A percentile compares a stretch with the other conserved stretches of the same genome.
These are phyloP conservation scores for Crotalus adamanteus DNA, from an alignment of 2,797 vertebrate species.

Conservation along the genomic window DNA sequence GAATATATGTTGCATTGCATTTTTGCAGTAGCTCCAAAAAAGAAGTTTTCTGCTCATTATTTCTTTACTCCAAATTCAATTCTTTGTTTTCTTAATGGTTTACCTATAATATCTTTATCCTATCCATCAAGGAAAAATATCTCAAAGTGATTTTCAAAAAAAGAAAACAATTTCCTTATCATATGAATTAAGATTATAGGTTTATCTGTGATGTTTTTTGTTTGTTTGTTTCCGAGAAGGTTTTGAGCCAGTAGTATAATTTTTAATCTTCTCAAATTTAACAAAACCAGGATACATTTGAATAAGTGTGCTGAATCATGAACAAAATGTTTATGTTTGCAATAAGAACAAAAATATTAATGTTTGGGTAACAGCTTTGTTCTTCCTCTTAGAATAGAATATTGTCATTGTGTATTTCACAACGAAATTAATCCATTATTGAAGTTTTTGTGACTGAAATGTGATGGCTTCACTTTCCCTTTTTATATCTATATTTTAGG, in stretches of 20 bases:
- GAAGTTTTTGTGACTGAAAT: accelerated
- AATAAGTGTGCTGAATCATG: neutral
- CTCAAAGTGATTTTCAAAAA: neutral
- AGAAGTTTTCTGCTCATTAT: neutral
- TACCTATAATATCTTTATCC: neutral
- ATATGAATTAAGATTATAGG: neutral
- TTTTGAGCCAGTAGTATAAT: neutral
- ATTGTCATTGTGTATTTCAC: no score
- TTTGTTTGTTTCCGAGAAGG: neutral
- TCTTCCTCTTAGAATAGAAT: neutral
- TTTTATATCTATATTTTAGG: constrained; percentile 69
- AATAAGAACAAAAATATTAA: neutral
- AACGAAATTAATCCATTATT: neutral
- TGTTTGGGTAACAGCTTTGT: neutral
- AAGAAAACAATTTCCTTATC: neutral
- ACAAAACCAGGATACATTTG: neutral
- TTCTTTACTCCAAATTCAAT: neutral
- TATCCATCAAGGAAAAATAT: neutral
- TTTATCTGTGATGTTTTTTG: neutral
- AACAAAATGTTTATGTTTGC: neutral
- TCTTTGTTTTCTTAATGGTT: neutral
- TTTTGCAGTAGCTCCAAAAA: neutral
- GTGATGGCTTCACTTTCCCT: neutral
- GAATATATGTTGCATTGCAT: neutral
- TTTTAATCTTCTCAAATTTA: neutral